Evolutionary conservation across 2,888 invertebrate genomes (phyloP).

Genomic region (Hofmannophila pseudospretella): DNA sequence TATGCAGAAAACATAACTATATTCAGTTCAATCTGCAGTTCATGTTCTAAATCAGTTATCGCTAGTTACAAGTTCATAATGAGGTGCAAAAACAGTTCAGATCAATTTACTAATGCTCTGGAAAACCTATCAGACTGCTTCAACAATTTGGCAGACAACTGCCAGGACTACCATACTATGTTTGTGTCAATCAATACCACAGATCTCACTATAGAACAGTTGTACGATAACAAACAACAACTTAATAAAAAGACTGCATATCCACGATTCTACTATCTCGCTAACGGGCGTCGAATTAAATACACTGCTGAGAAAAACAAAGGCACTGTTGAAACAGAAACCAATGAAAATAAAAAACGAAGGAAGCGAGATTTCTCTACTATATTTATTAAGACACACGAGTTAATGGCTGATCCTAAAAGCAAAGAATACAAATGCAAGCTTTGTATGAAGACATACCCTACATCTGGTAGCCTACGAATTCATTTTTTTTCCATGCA

Average conservation of each 20-base stretch:
- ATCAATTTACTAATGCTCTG: conserved; percentile 1
- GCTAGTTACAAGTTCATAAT: conserved; percentile 5
- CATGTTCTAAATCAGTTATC: conserved; percentile 3
- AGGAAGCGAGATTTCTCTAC: conserved; percentile 9
- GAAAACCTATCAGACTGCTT: conserved; percentile 5
- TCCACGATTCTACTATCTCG: conserved; percentile 5
- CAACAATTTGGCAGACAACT: conserved; percentile 4
- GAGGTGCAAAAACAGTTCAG: not conserved
- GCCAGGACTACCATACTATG: conserved; percentile 1
- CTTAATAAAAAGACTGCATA: conserved; percentile 1
- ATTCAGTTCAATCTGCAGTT: not conserved
- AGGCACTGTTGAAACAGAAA: not conserved
- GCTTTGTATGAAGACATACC: conserved; percentile 9
- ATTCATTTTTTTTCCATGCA: conserved; percentile 10
- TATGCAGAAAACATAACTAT: not conserved
- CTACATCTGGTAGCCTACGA: conserved; percentile 8
- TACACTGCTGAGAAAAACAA: not conserved
- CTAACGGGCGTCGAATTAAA: not conserved
- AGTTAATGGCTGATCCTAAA: conserved; percentile 7
- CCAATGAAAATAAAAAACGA: not conserved
- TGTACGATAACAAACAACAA: conserved; percentile 7
- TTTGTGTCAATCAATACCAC: conserved; percentile 6
- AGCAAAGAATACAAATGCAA: conserved; percentile 9
- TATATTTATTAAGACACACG: conserved; percentile 11
- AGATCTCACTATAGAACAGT: conserved; percentile 8